A percentile compares a stretch with the other conserved stretches of the same genome.
These are phyloP conservation scores for Polypterus senegalus DNA, from an alignment of 2,113 vertebrate genomes.

Conservation along the genomic window DNA sequence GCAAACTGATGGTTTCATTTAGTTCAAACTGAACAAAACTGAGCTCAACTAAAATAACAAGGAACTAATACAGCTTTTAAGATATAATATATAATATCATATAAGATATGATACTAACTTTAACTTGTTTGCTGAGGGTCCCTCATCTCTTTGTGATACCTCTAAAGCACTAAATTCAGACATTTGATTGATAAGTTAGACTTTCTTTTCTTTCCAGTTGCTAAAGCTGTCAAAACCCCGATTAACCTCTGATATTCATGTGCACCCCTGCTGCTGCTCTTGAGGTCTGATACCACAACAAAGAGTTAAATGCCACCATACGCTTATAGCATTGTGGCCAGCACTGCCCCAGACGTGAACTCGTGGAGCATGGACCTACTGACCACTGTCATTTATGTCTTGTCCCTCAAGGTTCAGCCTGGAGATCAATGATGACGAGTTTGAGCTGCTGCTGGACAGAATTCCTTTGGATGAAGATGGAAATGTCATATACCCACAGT, in stretches of 20 bases:
- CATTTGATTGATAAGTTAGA: constrained; percentile 48
- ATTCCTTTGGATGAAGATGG: constrained; percentile 55
- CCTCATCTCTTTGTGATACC: not conserved
- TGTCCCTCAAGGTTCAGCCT: constrained; percentile 51
- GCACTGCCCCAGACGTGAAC: constrained; percentile 65
- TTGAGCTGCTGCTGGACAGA: constrained; percentile 72
- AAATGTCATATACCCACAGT: constrained; percentile 51
- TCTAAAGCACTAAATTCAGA: constrained; percentile 24
- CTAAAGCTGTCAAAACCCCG: constrained; percentile 68
- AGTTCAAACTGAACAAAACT: too few species aligned
- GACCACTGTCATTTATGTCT: constrained; percentile 45
- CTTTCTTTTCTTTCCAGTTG: constrained; percentile 71
- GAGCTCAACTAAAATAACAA: too few species aligned
- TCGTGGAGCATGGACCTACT: constrained; percentile 32
- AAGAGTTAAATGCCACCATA: constrained; percentile 85
- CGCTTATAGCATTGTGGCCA: constrained; percentile 68
- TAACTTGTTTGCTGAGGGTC: too few species aligned
- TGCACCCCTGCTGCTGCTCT: constrained; percentile 57
- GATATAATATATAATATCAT: too few species aligned
- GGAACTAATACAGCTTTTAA: too few species aligned
- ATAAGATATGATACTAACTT: too few species aligned
- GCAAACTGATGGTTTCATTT: too few species aligned
- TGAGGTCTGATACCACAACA: constrained; percentile 53
- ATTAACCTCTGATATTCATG: constrained; percentile 83
- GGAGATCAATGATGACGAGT: constrained; percentile 69